A percentile compares a stretch with the other conserved stretches of the same genome.
Conservation (phyloP, 2,888 invertebrate genomes). For the Melangyna quadrimaculata region DNA sequence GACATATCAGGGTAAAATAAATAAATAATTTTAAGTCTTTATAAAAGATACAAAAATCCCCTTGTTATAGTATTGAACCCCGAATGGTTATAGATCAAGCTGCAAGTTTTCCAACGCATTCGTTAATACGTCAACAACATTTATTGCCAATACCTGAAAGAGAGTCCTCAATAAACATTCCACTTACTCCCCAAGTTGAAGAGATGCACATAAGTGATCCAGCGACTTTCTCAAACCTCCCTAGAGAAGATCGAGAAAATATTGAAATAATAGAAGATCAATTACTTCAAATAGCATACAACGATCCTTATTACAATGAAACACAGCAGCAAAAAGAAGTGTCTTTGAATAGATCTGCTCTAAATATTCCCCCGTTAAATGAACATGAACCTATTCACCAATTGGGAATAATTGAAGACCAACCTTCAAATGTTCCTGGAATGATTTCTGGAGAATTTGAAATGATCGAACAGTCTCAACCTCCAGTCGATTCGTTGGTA, state of each 20-base stretch:
- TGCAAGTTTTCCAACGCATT: conserved; percentile 3
- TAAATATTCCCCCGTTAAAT: background rate
- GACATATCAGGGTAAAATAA: conserved; percentile 28
- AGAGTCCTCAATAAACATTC: conserved; percentile 19
- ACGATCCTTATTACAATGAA: background rate
- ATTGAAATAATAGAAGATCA: conserved; percentile 1
- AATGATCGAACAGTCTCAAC: background rate
- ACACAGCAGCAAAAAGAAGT: background rate
- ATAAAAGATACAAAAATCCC: background rate
- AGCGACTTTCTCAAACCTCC: background rate
- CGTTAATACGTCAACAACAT: conserved; percentile 23
- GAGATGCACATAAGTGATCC: background rate
- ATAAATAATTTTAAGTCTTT: background rate
- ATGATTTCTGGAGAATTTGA: background rate
- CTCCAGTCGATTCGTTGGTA: background rate
- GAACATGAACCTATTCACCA: background rate
- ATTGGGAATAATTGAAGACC: background rate
- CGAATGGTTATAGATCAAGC: conserved; percentile 2
- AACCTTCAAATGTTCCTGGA: background rate
- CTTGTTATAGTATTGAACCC: background rate
- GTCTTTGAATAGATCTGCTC: background rate
- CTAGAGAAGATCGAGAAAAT: background rate
- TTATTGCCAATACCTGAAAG: conserved; percentile 50
- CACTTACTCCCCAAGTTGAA: background rate
- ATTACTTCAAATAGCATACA: background rate